phyloP scores from a whole-genome alignment of 2,113 vertebrate genomes.

The Malaclemys terrapin region DNA sequence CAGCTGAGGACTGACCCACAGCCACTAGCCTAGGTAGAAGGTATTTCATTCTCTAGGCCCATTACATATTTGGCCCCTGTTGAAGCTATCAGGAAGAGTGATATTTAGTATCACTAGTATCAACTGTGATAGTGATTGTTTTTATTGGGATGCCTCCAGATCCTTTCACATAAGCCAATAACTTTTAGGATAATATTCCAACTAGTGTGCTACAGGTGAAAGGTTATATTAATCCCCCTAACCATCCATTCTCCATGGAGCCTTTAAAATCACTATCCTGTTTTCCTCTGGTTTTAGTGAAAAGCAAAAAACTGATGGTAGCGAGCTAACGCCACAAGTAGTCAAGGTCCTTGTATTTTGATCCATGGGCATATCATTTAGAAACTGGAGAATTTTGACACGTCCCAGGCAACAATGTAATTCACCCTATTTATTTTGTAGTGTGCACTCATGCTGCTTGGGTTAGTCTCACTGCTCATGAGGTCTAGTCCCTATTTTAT shows the following conservation, averaged over 20 bases:
- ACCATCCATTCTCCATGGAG: not conserved
- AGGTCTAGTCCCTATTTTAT: conserved; percentile 2
- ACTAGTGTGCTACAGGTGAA: not conserved
- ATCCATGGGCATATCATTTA: not conserved
- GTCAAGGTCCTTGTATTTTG: not conserved
- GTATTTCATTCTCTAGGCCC: not conserved
- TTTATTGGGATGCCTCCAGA: not conserved
- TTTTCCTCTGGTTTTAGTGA: not conserved
- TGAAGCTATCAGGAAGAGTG: not conserved
- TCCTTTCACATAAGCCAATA: not conserved
- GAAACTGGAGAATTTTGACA: not conserved
- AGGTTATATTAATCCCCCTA: not conserved
- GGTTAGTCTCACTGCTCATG: conserved; percentile 36
- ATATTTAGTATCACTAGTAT: not conserved
- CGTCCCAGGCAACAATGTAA: conserved; percentile 20
- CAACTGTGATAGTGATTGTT: not conserved
- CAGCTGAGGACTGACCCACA: not conserved
- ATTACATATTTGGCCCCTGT: not conserved
- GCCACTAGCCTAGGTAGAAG: not conserved
- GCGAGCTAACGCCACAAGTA: not conserved
- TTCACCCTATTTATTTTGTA: conserved; percentile 3
- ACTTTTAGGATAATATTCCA: not conserved
- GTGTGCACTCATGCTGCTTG: not conserved
- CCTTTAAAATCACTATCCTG: not conserved
- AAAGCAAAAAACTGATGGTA: not conserved